Evolutionary conservation across 2,113 vertebrate genomes (phyloP).

Genomic region (Willisornis vidua): DNA sequence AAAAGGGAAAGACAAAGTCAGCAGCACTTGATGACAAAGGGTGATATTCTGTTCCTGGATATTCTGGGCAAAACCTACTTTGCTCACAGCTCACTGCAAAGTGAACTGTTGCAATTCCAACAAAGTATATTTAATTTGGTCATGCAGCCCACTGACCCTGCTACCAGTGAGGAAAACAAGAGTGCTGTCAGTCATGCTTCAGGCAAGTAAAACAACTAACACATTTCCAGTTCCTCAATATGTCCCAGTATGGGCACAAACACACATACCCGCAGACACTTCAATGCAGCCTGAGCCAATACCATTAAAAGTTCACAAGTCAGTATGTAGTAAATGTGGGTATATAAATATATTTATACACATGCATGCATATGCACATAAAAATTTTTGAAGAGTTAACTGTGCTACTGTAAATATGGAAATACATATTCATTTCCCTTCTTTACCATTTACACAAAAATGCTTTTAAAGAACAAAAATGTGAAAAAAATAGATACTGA

Average conservation of each 20-base stretch:
- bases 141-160: slow-evolving; percentile 40
- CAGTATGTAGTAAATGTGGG: background rate
- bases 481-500: slow-evolving; percentile 36
- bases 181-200: slow-evolving; percentile 54
- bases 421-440: slow-evolving; percentile 6
- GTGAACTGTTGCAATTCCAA: slow-evolving; percentile 29
- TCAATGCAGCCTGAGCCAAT: background rate
- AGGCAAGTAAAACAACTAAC: slow-evolving; percentile 59
- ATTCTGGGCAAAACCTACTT: background rate
- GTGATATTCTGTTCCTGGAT: background rate
- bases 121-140: slow-evolving; percentile 57
- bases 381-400: background rate
- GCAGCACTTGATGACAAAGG: background rate
- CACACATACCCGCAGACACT: background rate
- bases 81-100: slow-evolving; percentile 9
- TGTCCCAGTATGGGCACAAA: background rate
- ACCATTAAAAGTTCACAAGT: background rate
- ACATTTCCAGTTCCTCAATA: slow-evolving; percentile 29
- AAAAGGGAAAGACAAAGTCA: slow-evolving; percentile 2
- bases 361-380: background rate
- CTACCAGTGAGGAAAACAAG: slow-evolving; percentile 53
- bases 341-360: slow-evolving; percentile 8
- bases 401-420: slow-evolving; percentile 2
- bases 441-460: slow-evolving; percentile 11
- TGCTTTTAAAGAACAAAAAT: slow-evolving; percentile 2